Percentiles rank a stretch among this genome's conserved stretches.
Conservation (phyloP, 2,888 invertebrate genomes). For the Agrotis ipsilon region DNA sequence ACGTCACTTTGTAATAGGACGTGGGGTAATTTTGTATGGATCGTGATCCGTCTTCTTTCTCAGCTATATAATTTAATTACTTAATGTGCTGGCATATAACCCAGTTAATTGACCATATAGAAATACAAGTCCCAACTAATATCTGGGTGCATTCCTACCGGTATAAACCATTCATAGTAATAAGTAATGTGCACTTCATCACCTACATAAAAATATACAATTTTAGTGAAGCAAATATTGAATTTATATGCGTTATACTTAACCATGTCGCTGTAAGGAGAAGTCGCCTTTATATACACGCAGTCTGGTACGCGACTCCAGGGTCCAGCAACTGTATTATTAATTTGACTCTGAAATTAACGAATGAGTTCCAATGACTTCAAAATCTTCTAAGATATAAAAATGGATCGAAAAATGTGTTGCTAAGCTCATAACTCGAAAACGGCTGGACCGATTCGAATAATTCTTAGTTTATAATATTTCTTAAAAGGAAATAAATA, state of each 20-base stretch:
- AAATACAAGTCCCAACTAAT: slow-evolving; percentile 19
- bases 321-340: accelerated
- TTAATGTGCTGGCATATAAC: no score
- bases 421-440: no score
- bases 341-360: not conserved
- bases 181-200: accelerated
- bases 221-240: not conserved
- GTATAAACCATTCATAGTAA: slow-evolving; percentile 19
- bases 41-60: no score
- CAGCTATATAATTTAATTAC: no score
- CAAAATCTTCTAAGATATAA: no score
- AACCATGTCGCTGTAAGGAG: slow-evolving; percentile 14
- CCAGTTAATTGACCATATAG: not conserved
- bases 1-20: no score
- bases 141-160: slow-evolving; percentile 9
- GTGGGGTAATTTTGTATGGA: no score
- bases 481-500: no score
- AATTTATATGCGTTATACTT: slow-evolving; percentile 15
- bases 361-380: not conserved
- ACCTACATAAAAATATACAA: not conserved
- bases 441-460: no score
- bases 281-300: slow-evolving; percentile 10
- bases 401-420: no score
- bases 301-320: not conserved
- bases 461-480: no score